phyloP scores from a whole-genome alignment of 2,797 vertebrate genomes.

The Tragopan temminckii region DNA sequence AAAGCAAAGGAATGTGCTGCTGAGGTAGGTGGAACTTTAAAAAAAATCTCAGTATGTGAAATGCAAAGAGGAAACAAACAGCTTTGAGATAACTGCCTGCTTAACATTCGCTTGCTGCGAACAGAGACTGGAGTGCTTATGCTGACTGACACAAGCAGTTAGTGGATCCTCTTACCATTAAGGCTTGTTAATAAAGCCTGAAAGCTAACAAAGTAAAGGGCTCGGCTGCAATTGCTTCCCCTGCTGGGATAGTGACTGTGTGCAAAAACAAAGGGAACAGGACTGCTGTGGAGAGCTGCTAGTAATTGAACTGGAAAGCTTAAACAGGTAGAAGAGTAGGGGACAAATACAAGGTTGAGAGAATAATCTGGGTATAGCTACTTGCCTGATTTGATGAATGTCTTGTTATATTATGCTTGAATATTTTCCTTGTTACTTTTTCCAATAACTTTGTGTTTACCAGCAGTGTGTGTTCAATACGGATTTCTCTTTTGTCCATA shows the following conservation, averaged over 20 bases:
- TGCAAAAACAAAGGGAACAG: neutral
- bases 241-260: neutral
- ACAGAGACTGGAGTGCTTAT: neutral
- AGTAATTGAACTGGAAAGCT: neutral
- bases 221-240: neutral
- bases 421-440: neutral
- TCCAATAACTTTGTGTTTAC: neutral
- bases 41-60: neutral
- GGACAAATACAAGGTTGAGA: neutral
- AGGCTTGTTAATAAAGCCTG: slow-evolving; percentile 3
- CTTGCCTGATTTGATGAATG: neutral
- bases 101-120: neutral
- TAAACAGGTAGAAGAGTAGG: neutral
- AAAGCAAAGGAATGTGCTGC: neutral
- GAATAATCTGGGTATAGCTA: neutral
- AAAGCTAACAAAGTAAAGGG: neutral
- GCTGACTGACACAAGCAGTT: neutral
- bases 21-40: neutral
- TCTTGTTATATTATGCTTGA: neutral
- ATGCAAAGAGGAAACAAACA: neutral
- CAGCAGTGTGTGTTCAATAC: neutral
- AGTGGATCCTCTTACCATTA: neutral
- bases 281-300: neutral
- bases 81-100: neutral
- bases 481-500: neutral